phyloP scores from a whole-genome alignment of 1,140 invertebrate species.

The Drosophila nikananu region DNA sequence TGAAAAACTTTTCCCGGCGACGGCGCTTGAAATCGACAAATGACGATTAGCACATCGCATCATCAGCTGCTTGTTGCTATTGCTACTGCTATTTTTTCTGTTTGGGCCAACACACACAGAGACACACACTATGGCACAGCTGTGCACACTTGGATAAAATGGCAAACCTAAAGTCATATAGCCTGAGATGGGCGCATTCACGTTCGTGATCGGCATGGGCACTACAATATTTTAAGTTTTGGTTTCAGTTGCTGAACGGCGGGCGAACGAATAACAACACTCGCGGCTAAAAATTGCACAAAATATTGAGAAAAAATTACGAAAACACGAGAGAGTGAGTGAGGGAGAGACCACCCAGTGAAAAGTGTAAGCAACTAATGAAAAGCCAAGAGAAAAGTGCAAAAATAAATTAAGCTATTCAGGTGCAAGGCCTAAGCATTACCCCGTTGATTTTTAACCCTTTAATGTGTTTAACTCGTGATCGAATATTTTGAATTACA shows the following conservation, averaged over 20 bases:
- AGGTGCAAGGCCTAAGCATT: conserved; percentile 13
- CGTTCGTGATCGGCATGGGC: conserved; percentile 73
- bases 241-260: conserved; percentile 61
- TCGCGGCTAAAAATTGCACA: conserved; percentile 39
- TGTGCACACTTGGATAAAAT: conserved; percentile 26
- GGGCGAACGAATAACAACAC: conserved; percentile 69
- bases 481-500: conserved; percentile 38
- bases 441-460: not conserved
- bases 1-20: conserved; percentile 40
- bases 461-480: conserved; percentile 23
- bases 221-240: conserved; percentile 61
- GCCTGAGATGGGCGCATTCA: conserved; percentile 51
- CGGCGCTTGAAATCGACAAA: conserved; percentile 41
- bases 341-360: conserved; percentile 5
- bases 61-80: conserved; percentile 22
- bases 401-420: conserved; percentile 24
- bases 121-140: not conserved
- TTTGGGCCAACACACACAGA: conserved; percentile 61
- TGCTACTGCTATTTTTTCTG: conserved; percentile 54
- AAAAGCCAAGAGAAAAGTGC: conserved; percentile 34
- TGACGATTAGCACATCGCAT: conserved; percentile 57
- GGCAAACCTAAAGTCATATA: conserved; percentile 10
- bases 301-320: conserved; percentile 13
- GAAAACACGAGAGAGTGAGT: not conserved
- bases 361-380: conserved; percentile 24